Conservation (phyloP, 2,797 vertebrate species). For the Pseudomugil tenellus region DNA sequence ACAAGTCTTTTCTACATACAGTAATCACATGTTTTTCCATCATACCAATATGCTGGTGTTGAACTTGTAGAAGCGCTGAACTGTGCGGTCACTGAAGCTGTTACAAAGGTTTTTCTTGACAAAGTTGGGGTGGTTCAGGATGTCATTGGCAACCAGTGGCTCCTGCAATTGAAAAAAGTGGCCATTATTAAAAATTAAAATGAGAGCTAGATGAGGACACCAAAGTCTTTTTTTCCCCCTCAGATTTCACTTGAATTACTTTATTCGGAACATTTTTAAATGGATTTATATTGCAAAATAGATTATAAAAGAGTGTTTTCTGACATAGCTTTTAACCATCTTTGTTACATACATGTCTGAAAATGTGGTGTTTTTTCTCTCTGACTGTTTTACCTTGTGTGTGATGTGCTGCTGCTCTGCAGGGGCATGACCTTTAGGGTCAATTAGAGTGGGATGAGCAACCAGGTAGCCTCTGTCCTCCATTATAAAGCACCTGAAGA, state of each 20-base stretch:
- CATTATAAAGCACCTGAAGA: conserved; percentile 96
- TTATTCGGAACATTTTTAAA: too few species aligned
- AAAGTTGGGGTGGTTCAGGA: conserved; percentile 97
- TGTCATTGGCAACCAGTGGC: conserved; percentile 96
- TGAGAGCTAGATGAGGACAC: background rate
- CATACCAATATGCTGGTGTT: conserved; percentile 91
- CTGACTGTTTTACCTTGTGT: conserved; percentile 87
- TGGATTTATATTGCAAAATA: background rate
- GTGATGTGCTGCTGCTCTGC: conserved; percentile 99
- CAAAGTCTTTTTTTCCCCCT: too few species aligned
- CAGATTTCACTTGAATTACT: too few species aligned
- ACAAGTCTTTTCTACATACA: background rate
- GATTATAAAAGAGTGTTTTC: background rate
- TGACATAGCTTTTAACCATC: background rate
- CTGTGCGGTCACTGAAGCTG: conserved; percentile 98
- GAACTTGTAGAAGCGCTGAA: conserved; percentile 98
- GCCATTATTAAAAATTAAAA: background rate
- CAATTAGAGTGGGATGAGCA: conserved; percentile 96
- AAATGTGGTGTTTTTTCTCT: background rate
- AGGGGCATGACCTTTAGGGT: conserved; percentile 96
- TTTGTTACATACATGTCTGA: background rate
- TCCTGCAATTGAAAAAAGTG: conserved; percentile 80
- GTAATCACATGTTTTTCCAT: too few species aligned
- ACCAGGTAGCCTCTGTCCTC: conserved; percentile 98
- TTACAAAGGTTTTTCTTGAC: conserved; percentile 98